Evolutionary conservation across 2,888 invertebrate species (phyloP).

Genomic region (Leptopterna dolabrata): DNA sequence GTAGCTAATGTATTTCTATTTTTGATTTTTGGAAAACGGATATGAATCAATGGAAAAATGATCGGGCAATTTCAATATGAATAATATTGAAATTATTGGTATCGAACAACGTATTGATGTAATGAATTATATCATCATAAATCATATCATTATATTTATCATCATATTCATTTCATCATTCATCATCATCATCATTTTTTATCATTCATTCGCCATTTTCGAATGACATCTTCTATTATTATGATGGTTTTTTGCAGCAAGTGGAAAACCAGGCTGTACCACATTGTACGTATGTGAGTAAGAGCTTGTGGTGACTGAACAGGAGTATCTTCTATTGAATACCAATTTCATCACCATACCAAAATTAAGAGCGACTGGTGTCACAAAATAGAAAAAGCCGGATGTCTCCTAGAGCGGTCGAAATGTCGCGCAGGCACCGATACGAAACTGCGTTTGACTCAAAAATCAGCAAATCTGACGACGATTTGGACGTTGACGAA

Average conservation of each 20-base stretch:
- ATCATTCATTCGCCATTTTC: too few species aligned
- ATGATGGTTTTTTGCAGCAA: neutral
- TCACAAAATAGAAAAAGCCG: conserved; percentile 23
- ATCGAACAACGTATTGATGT: too few species aligned
- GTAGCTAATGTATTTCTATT: too few species aligned
- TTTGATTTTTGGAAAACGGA: too few species aligned
- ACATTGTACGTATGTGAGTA: neutral
- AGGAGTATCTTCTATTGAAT: neutral
- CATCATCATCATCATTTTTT: too few species aligned
- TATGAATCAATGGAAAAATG: too few species aligned
- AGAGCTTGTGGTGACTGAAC: neutral
- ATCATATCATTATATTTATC: too few species aligned
- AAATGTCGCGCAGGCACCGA: conserved; percentile 67
- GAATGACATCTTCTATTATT: too few species aligned
- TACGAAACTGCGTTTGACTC: conserved; percentile 93
- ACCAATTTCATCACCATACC: neutral
- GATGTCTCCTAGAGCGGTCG: conserved; percentile 60
- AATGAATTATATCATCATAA: too few species aligned
- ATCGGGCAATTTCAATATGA: too few species aligned
- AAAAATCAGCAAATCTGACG: conserved; percentile 83
- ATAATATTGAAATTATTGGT: too few species aligned
- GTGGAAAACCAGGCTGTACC: neutral
- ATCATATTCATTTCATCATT: too few species aligned
- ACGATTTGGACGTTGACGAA: conserved; percentile 81
- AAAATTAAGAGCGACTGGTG: neutral